Base-by-base conservation (phyloP, 2,797 vertebrate genomes). In the Tarsius wallacei region DNA sequence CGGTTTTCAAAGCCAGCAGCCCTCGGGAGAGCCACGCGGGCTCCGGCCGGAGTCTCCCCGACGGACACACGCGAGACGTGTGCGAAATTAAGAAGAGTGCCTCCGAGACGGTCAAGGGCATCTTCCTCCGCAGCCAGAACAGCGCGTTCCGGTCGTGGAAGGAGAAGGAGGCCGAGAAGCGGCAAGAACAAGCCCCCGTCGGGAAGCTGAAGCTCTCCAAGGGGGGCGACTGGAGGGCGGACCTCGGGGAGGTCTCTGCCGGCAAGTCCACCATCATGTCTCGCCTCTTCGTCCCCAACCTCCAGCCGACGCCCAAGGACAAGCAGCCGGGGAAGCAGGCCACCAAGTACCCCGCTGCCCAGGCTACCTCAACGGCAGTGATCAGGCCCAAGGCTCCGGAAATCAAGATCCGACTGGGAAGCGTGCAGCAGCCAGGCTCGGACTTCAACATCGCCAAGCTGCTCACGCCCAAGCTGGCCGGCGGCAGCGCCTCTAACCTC, bases 241-340 rank as follows among this genome's bases (percentile, higher is more conserved):
- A 99, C 55, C 96, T 99, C 49, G 99, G 98, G 5, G 98, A 99
- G 92, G 98, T 99, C 76, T 98, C 98, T 2, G 98, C 97, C 81
- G 96, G 98, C 97, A 99, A 99, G 97, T 98, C 99, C 78, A 99
- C 99, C 55, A 99, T 99, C 98, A 99, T 99, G 98, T 99, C 99
- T 3, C 99, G 99, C 91, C 98, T 99, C 64, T 99, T 99, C 97
- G 99, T 99, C 51, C 99, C 99, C 12, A 99, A 99, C 98, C 99
- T 99, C 64, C 99, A 99, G 98, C 99, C 99, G 91, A 98, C 97
- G 0, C 97, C 99, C 78, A 99, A 99, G 90, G 99, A 99, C 68
- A 99, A 98, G 93, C 98, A 99, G 74, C 90, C 97, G 0, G 96
- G 81, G 68, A 99, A 99, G 93, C 97, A 96, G 57, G 98, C 98